Base-by-base conservation (phyloP, 2,888 invertebrate genomes). In the Gymnoscelis rufifasciata region DNA sequence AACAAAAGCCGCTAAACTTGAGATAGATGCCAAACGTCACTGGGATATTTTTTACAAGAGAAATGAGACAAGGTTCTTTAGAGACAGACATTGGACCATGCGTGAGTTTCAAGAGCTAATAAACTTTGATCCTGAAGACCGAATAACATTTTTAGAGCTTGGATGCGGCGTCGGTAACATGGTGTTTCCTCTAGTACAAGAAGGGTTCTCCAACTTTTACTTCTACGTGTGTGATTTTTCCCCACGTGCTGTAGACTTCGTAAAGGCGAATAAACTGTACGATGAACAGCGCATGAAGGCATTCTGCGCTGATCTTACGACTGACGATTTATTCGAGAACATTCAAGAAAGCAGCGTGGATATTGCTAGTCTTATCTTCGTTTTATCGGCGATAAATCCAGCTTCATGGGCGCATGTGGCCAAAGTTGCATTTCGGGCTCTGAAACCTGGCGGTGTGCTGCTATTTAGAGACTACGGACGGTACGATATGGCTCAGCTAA, bases 121-220 rank as follows among this genome's bases (percentile, higher is more conserved):
- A 46, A 83, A 87, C 44, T 88, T 83, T 43, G 71, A 83, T 75
- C 59, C 90, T 70, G 83, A 79, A 1, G 81, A 91, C 45, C 90
- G 90, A 42, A 90, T 93, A 65, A 74, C 80, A 7, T 86, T 95
- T 39, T 80, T 96, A 12, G 98, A 98, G 83, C 91, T 97, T 4
- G 98, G 98, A 0, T 98, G 98, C 75, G 99, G 99, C 2, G 98
- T 98, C 6, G 99, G 99, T 0, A 99, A 99, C 83, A 94, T 99
- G 74, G 90, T 99, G 36, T 98, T 94, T 78, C 99, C 99, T 0
- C 76, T 99, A 38, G 77, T 98, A 0, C 93, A 95, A 66, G 96
- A 95, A 64, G 92, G 93, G 0, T 88, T 90, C 42, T 66, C 76
- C 0, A 83, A 88, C 56, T 90, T 92, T 56, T 90, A 92, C 58